Percentiles rank a stretch among this genome's conserved stretches.
These are phyloP conservation scores for Eudyptes chrysolophus DNA, from an alignment of 2,113 vertebrate genomes.

Conservation along the genomic window DNA sequence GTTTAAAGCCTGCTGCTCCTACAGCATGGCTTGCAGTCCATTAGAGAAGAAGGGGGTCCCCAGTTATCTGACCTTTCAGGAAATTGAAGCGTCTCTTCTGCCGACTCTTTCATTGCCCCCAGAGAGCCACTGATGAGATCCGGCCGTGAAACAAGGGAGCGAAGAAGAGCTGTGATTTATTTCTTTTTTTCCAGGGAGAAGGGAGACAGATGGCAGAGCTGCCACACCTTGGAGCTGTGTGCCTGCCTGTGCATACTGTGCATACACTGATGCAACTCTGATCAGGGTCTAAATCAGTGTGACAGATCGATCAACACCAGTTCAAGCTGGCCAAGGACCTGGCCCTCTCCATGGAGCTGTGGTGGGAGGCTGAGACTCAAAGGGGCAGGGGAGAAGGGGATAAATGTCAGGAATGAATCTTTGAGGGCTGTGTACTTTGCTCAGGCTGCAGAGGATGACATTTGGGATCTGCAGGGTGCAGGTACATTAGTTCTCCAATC, in stretches of 20 bases:
- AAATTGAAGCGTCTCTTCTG: slow-evolving; percentile 53
- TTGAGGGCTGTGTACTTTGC: background rate
- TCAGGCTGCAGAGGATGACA: background rate
- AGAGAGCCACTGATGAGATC: slow-evolving; percentile 45
- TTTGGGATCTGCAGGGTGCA: background rate
- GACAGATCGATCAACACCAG: accelerated
- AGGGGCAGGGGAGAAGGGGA: background rate
- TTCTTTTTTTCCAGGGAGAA: background rate
- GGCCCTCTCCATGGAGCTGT: background rate
- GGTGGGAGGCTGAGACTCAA: background rate
- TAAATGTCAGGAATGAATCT: background rate
- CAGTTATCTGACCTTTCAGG: slow-evolving; percentile 58
- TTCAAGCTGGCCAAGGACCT: background rate
- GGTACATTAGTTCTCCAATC: background rate
- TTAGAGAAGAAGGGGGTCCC: background rate
- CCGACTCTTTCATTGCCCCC: background rate
- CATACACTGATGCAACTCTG: background rate
- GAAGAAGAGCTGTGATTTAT: slow-evolving; percentile 17
- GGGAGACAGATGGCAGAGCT: background rate
- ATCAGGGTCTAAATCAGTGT: background rate
- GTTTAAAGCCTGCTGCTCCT: slow-evolving; percentile 29
- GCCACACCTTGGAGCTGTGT: background rate
- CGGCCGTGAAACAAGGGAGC: background rate
- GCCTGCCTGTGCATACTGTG: background rate
- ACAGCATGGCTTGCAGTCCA: slow-evolving; percentile 19